These are phyloP conservation scores for Labeo rohita DNA, from an alignment of 2,113 vertebrate genomes.

Conservation along the genomic window DNA sequence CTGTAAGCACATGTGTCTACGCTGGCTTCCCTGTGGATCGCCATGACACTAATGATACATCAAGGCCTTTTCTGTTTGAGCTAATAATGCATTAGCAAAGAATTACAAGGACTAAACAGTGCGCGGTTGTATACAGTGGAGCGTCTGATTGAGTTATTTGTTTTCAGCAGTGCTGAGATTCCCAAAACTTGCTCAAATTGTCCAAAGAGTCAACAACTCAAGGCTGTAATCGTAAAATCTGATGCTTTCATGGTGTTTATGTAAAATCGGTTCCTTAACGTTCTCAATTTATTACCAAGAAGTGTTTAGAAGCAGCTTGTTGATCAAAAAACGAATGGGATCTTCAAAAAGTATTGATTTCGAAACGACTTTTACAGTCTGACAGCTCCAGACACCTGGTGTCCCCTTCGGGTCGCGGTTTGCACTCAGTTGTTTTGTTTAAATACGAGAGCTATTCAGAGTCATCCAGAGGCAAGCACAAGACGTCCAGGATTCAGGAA, in stretches of 20 bases:
- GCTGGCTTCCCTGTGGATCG: background rate
- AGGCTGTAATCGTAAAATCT: background rate
- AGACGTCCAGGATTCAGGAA: conserved; percentile 30
- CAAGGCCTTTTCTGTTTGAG: conserved; percentile 14
- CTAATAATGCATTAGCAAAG: conserved; percentile 35
- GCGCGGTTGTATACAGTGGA: conserved; percentile 14
- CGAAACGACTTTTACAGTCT: background rate
- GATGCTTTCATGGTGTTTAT: background rate
- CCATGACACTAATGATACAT: conserved; percentile 25
- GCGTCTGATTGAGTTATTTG: conserved; percentile 5
- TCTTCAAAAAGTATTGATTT: background rate
- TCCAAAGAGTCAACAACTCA: background rate
- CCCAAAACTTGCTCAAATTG: background rate
- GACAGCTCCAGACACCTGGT: background rate
- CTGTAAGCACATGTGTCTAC: conserved; percentile 47
- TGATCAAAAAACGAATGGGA: background rate
- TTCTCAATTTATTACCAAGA: background rate
- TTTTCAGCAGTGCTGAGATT: background rate
- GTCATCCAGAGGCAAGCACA: background rate
- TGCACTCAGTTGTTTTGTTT: background rate
- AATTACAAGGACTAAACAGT: conserved; percentile 28
- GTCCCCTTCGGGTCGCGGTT: background rate
- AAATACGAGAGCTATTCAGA: background rate
- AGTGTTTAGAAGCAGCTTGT: background rate
- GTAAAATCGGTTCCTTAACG: background rate